Base-by-base conservation (phyloP, 2,113 vertebrate species). In the Coracopsis vasa region DNA sequence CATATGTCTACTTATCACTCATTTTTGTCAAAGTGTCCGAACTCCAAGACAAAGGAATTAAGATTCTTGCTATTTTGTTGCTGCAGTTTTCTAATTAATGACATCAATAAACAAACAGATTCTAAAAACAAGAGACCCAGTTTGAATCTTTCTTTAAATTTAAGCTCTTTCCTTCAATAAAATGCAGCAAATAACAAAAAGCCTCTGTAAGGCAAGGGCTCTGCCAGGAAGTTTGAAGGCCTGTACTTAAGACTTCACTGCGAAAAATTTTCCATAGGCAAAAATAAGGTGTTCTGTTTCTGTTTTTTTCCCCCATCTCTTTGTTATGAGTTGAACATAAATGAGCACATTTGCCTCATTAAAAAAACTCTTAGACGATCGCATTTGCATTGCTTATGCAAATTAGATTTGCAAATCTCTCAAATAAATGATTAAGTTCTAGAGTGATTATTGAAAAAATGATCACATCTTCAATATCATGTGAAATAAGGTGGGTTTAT, bases 341-440 rank as follows among this genome's bases (percentile, higher is more conserved):
- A 90, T 80, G 31, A 94, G 60, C 17, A 66, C 37, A 80, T 58
- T 90, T 71, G 37, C 47, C 51, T 94, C 92, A 95, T 88, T 88
- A 94, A 88, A 84, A 80, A 80, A 64, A 75, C 27, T 51, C 58
- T 81, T 42, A 91, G 45, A 88, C 39, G 24, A 86, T 88, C 48
- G 47, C 53, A 85, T 94, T 85, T 90, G 79, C 82, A 85, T 73
- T 81, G 44, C 44, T 77, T 90, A 90, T 92, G 64, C 48, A 88
- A 94, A 95, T 88, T 90, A 19, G 53, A 80, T 90, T 90, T 90
- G 69, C 85, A 80, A 81, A 60, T 80, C 82, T 92, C 82, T 87
- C 47, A 58, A 80, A 92, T 16, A 90, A 94, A 85, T 80, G 0
- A 88, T 94, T 90, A 90, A 67, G 47, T 81, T 80, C 53, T 27